These are phyloP conservation scores for Ptychochromis oligacanthus DNA, from an alignment of 2,113 vertebrate species.

Conservation along the genomic window DNA sequence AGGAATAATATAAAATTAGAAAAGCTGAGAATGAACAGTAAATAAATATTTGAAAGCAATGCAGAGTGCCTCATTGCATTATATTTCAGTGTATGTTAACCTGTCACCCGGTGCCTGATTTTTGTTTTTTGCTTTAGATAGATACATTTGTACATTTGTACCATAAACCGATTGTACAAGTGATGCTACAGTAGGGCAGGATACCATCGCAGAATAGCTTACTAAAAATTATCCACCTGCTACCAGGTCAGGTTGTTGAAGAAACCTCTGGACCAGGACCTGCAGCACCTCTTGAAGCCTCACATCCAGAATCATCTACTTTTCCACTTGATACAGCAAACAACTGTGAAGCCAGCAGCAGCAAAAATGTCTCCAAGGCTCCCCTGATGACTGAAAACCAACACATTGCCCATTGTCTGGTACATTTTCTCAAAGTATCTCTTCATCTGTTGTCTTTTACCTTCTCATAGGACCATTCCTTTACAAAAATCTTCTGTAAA, in stretches of 20 bases:
- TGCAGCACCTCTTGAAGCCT: not conserved
- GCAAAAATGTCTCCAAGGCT: not conserved
- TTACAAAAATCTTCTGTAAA: not conserved
- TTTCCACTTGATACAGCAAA: constrained; percentile 56
- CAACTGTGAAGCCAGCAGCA: constrained; percentile 52
- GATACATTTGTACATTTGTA: too few species aligned
- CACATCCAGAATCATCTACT: not conserved
- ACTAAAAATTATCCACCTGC: not conserved
- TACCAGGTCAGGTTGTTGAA: constrained; percentile 38
- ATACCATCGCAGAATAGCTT: not conserved
- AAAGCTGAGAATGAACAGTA: too few species aligned
- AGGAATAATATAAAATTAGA: too few species aligned
- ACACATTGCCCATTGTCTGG: constrained; percentile 24
- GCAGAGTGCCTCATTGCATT: too few species aligned
- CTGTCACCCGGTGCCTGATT: too few species aligned
- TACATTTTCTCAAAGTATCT: constrained; percentile 13
- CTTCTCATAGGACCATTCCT: not conserved
- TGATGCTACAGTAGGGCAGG: not conserved
- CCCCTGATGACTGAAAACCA: not conserved
- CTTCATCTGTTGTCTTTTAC: not conserved
- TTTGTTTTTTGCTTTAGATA: too few species aligned
- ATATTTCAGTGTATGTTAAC: too few species aligned
- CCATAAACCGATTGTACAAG: too few species aligned
- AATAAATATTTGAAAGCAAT: too few species aligned
- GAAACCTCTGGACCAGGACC: not conserved